These are phyloP conservation scores for Tachystola acroxantha DNA, from an alignment of 2,888 invertebrate genomes.

Conservation along the genomic window DNA sequence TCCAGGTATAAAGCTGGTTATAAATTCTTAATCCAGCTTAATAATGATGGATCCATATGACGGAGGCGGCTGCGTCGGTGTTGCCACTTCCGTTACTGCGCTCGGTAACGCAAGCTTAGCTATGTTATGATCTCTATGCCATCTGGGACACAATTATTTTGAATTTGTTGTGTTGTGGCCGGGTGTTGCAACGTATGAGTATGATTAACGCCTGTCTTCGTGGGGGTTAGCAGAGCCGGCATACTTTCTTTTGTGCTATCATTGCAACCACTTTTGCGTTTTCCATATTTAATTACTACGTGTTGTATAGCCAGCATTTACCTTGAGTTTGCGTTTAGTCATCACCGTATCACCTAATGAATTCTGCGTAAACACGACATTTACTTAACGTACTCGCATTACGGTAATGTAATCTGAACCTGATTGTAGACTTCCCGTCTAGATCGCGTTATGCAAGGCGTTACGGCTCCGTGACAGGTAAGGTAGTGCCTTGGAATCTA, in stretches of 20 bases:
- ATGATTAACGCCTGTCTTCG: too few relatives aligned
- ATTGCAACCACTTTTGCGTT: too few relatives aligned
- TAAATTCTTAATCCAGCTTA: conserved; percentile 18
- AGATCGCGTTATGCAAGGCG: conserved; percentile 12
- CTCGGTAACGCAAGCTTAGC: conserved; percentile 14
- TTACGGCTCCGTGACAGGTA: conserved; percentile 11
- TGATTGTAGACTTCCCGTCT: conserved; percentile 18
- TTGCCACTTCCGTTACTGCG: conserved; percentile 25
- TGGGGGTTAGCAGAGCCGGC: too few relatives aligned
- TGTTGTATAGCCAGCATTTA: too few relatives aligned
- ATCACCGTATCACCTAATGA: too few relatives aligned
- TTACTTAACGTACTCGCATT: conserved; percentile 10
- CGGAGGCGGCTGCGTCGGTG: conserved; percentile 31
- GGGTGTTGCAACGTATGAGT: too few relatives aligned
- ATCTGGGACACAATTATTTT: too few relatives aligned
- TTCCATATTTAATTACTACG: too few relatives aligned
- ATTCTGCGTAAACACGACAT: conserved; percentile 18
- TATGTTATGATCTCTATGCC: neutral
- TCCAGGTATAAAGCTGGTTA: conserved; percentile 6
- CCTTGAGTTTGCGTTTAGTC: too few relatives aligned
- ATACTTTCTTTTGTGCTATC: too few relatives aligned
- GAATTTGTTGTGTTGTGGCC: too few relatives aligned
- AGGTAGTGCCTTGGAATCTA: conserved; percentile 17
- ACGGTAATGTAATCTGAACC: conserved; percentile 10
- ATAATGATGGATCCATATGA: conserved; percentile 21